Percentiles rank a stretch among this genome's conserved stretches.
Evolutionary conservation across 2,797 vertebrate genomes (phyloP).

Genomic region (Eurystomus glaucurus): DNA sequence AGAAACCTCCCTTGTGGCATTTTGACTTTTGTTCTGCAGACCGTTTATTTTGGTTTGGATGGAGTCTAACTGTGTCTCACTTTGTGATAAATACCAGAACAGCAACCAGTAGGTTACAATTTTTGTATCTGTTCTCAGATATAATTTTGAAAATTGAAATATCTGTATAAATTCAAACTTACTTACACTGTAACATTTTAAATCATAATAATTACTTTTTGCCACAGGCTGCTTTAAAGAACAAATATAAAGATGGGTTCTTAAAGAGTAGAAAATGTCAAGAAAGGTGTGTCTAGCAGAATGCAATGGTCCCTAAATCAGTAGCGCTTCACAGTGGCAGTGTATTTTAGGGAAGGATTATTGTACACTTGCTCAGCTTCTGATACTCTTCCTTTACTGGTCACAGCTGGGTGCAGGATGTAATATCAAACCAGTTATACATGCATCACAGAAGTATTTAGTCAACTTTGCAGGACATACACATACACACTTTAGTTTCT

Average conservation of each 20-base stretch:
- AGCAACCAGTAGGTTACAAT: background rate
- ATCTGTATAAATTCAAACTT: background rate
- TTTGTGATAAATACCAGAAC: background rate
- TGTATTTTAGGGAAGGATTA: background rate
- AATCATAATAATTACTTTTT: background rate
- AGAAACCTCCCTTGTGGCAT: background rate
- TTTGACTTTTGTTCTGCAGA: constrained; percentile 16
- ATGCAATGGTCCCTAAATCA: background rate
- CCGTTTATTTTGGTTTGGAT: constrained; percentile 1
- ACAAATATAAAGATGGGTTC: background rate
- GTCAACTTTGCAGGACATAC: background rate
- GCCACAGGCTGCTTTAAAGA: background rate
- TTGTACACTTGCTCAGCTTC: background rate
- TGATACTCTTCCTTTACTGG: background rate
- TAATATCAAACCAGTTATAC: background rate
- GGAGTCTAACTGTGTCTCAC: background rate
- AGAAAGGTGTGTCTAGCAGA: background rate
- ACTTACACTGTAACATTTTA: background rate
- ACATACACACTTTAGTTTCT: background rate
- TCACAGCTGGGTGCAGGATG: background rate
- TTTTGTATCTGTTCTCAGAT: background rate
- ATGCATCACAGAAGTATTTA: background rate
- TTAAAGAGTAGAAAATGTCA: background rate
- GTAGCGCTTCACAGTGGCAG: background rate
- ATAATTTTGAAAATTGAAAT: constrained; percentile 21